Evolutionary conservation across 2,888 invertebrate species (phyloP).

Genomic region (Drosophila paranaensis): DNA sequence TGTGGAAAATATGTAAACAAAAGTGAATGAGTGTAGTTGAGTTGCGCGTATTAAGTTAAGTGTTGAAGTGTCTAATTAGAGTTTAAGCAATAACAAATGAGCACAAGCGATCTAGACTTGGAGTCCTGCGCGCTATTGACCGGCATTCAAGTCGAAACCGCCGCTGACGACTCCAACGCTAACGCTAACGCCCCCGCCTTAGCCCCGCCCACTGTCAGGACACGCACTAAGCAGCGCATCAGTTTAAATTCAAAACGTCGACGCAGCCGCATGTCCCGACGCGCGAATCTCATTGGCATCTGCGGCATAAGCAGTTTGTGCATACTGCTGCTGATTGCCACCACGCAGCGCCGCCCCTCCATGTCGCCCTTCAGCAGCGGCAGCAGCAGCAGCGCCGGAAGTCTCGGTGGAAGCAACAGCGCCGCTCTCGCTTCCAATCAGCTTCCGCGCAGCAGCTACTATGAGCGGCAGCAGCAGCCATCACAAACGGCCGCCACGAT

Average conservation of each 20-base stretch:
- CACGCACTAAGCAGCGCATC: slow-evolving; percentile 78
- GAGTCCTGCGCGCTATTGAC: slow-evolving; percentile 76
- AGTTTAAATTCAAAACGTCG: slow-evolving; percentile 76
- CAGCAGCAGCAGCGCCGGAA: slow-evolving; percentile 47
- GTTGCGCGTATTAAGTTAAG: slow-evolving; percentile 14
- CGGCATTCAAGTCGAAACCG: slow-evolving; percentile 59
- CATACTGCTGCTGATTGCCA: slow-evolving; percentile 84
- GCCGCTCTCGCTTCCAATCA: slow-evolving; percentile 35
- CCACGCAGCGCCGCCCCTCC: slow-evolving; percentile 83
- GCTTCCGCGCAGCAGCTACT: slow-evolving; percentile 58
- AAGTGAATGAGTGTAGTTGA: slow-evolving; percentile 13
- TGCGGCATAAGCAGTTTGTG: slow-evolving; percentile 84
- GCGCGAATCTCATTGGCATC: slow-evolving; percentile 84
- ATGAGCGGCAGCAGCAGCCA: slow-evolving; percentile 69
- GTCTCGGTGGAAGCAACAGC: slow-evolving; percentile 29
- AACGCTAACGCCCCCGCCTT: slow-evolving; percentile 21
- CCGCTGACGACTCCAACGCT: slow-evolving; percentile 24
- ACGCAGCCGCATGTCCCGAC: slow-evolving; percentile 83
- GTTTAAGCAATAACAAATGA: slow-evolving; percentile 52
- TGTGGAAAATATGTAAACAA: slow-evolving; percentile 57
- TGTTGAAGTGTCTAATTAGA: slow-evolving; percentile 9
- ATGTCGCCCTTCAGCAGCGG: slow-evolving; percentile 70
- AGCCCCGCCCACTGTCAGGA: slow-evolving; percentile 52
- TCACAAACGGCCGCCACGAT: slow-evolving; percentile 67
- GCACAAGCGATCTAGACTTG: slow-evolving; percentile 50